Base-by-base conservation (phyloP, 2,888 invertebrate species). In the Linnaemya tessellans region DNA sequence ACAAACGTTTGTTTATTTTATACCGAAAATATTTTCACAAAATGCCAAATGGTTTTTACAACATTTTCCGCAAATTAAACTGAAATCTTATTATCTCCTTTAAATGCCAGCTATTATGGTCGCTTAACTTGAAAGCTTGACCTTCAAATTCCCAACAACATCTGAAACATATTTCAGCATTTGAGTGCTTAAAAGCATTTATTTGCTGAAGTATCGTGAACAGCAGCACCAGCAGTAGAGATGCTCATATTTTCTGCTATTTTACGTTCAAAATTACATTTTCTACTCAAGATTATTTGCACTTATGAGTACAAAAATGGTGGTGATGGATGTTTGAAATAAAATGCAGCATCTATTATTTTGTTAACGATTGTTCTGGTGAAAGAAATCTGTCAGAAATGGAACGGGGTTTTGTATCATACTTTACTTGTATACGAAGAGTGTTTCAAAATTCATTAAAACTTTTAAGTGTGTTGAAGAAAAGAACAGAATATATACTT, bases 121-220 rank as follows among this genome's bases (percentile, higher is more conserved):
- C 20, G 54, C 35, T 71, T 49, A 65, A 56, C 35, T 65, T 22
- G 46, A 80, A 56, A 71, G 64, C 65, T 67, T 80, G 65, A 74
- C 80, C 80, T 73, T 80, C 80, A 67, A 58, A 51, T n/a, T 15
- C 73, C 30, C 43, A 38, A 67, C 43, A 38, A 67, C 25, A 30
- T 25, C 11, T 73, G 25, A 62, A 65, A 80, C 3, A 51, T 18
- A 73, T 80, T 58, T 58, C 15, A 73, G 35, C 35, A 41, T 65
- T 80, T 58, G 64, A 80, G 73, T 30, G 65, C 73, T 71, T 71
- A 46, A 65, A 73, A 80, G 64, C 78, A 49, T 30, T 54, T 49
- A 38, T 56, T 56, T 30, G 54, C 22, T 70, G 13, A 15, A 38
- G 25, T 41, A 60, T n/a, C 1, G 3, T 30, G 3, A 30, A 30